These are phyloP conservation scores for Dreissena polymorpha DNA, from an alignment of 1,140 invertebrate genomes.

Conservation along the genomic window DNA sequence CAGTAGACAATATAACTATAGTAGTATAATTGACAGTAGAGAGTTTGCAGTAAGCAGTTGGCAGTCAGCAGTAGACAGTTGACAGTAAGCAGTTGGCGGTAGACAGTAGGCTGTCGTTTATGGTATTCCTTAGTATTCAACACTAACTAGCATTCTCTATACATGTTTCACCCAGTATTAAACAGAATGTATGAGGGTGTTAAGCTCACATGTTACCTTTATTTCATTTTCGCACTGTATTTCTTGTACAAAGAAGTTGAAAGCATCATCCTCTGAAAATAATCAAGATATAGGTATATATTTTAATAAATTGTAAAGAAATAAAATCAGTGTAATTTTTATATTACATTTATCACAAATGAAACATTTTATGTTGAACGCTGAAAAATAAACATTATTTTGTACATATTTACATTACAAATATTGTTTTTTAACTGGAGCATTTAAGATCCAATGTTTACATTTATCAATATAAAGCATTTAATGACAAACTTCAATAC, in stretches of 20 bases:
- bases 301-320: background rate
- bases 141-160: too few relatives aligned
- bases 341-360: background rate
- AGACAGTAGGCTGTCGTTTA: too few relatives aligned
- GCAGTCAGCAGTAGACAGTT: too few relatives aligned
- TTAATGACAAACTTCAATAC: slow-evolving; percentile 63
- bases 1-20: too few relatives aligned
- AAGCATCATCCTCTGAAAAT: slow-evolving; percentile 60
- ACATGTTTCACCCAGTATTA: too few relatives aligned
- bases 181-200: background rate
- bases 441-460: too few relatives aligned
- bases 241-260: slow-evolving; percentile 63
- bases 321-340: background rate
- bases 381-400: slow-evolving; percentile 61
- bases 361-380: slow-evolving; percentile 61
- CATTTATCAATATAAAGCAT: too few relatives aligned
- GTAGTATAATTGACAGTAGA: too few relatives aligned
- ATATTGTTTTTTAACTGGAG: too few relatives aligned
- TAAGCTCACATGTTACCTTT: slow-evolving; percentile 52
- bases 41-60: too few relatives aligned
- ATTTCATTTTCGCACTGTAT: slow-evolving; percentile 58
- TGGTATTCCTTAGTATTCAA: too few relatives aligned
- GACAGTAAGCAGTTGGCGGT: too few relatives aligned
- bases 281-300: background rate
- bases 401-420: slow-evolving; percentile 64